These are phyloP conservation scores for Diabrotica undecimpunctata DNA, from an alignment of 1,140 invertebrate genomes.

Conservation along the genomic window DNA sequence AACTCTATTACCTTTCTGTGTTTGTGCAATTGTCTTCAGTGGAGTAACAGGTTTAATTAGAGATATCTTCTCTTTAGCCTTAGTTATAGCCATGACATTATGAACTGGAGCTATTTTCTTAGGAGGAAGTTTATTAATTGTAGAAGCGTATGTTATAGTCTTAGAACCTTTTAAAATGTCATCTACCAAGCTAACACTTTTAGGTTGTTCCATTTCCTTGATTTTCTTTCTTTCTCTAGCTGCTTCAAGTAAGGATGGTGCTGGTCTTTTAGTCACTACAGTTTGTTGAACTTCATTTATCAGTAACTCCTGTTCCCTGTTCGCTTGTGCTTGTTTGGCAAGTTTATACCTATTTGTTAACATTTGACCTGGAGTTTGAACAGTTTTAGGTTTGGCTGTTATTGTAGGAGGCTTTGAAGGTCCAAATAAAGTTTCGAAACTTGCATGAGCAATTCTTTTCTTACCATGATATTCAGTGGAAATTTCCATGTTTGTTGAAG, in stretches of 20 bases:
- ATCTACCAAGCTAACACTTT: conserved; percentile 29
- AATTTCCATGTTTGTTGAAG: background rate
- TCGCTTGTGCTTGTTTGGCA: conserved; percentile 34
- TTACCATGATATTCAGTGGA: conserved; percentile 32
- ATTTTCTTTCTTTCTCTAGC: conserved; percentile 30
- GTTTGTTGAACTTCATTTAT: conserved; percentile 36
- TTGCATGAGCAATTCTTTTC: conserved; percentile 51
- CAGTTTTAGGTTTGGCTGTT: conserved; percentile 29
- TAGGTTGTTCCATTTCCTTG: conserved; percentile 9
- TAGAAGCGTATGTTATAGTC: background rate
- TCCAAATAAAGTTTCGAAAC: conserved; percentile 35
- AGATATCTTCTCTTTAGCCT: conserved; percentile 57
- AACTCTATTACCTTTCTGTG: conserved; percentile 63
- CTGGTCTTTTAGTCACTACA: conserved; percentile 20
- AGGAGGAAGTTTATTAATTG: background rate
- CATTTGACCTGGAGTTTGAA: conserved; percentile 32
- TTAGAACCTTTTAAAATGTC: conserved; percentile 38
- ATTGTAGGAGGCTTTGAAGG: conserved; percentile 13
- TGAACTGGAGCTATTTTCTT: conserved; percentile 59
- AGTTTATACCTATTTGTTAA: conserved; percentile 42
- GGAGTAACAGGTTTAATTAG: conserved; percentile 46
- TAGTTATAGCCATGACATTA: conserved; percentile 56
- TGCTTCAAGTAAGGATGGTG: conserved; percentile 30
- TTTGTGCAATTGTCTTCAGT: conserved; percentile 62
- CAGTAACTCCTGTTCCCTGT: conserved; percentile 39